Evolutionary conservation across 2,888 invertebrate genomes (phyloP).

Genomic region (Acleris sparsana): DNA sequence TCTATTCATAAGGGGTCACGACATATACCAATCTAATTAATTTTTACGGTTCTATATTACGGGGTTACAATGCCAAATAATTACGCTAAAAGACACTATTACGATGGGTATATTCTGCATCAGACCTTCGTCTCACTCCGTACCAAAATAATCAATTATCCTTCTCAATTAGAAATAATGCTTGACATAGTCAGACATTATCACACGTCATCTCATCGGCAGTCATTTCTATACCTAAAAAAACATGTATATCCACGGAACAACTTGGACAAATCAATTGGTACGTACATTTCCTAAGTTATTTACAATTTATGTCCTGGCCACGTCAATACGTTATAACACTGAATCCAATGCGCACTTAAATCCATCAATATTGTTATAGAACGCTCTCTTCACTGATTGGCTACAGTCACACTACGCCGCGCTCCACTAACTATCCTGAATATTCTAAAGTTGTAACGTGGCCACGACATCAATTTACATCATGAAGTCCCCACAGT

Average conservation of each 20-base stretch:
- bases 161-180: not conserved
- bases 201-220: conserved; percentile 23
- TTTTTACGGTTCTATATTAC: conserved; percentile 25
- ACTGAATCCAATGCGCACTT: not conserved
- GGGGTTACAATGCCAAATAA: conserved; percentile 25
- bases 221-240: conserved; percentile 30
- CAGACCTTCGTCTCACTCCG: conserved; percentile 28
- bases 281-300: conserved; percentile 12
- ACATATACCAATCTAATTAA: conserved; percentile 20
- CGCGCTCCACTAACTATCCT: not conserved
- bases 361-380: not conserved
- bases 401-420: conserved; percentile 2
- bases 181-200: conserved; percentile 15
- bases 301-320: conserved; percentile 13
- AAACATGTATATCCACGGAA: conserved; percentile 18
- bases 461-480: conserved; percentile 54
- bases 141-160: conserved; percentile 10
- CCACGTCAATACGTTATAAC: conserved; percentile 13
- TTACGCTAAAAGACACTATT: conserved; percentile 21
- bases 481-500: conserved; percentile 89
- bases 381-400: conserved; percentile 9
- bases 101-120: conserved; percentile 21
- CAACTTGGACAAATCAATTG: conserved; percentile 23
- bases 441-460: not conserved
- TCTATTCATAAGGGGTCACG: conserved; percentile 10